Evolutionary conservation across 2,113 vertebrate species (phyloP).

Genomic region (Salvelinus fontinalis): DNA sequence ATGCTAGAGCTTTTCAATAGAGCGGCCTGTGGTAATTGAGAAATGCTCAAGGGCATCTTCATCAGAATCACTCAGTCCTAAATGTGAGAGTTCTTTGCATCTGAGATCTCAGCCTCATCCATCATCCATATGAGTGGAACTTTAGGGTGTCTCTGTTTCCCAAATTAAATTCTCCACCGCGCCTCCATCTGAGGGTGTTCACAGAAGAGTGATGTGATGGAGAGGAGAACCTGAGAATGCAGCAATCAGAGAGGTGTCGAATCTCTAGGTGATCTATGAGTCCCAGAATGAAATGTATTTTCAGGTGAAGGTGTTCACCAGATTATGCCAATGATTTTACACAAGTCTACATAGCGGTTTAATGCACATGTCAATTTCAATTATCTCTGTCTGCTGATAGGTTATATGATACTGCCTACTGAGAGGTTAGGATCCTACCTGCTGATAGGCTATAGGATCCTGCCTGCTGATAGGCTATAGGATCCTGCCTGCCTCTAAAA

Average conservation of each 20-base stretch:
- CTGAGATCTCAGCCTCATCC: constrained; percentile 11
- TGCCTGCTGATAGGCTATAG: too few relatives aligned
- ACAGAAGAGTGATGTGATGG: not conserved
- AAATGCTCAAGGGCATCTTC: constrained; percentile 10
- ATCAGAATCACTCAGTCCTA: not conserved
- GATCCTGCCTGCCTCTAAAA: not conserved
- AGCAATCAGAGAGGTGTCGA: not conserved
- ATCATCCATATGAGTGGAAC: constrained; percentile 24
- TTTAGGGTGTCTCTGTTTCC: constrained; percentile 2
- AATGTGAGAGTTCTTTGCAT: constrained; percentile 14
- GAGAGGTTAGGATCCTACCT: too few relatives aligned
- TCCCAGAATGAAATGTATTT: not conserved
- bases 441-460: too few relatives aligned
- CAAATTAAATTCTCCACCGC: constrained; percentile 6
- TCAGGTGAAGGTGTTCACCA: not conserved
- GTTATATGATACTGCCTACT: not conserved
- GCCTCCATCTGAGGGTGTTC: constrained; percentile 11
- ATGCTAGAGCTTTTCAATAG: not conserved
- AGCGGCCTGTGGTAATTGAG: not conserved
- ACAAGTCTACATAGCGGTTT: not conserved
- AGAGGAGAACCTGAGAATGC: constrained; percentile 2
- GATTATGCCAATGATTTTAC: constrained; percentile 2
- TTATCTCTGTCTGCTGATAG: not conserved
- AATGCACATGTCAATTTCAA: not conserved
- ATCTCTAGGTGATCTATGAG: constrained; percentile 6